Base-by-base conservation (phyloP, 2,888 invertebrate species). In the Stomorhina lunata region DNA sequence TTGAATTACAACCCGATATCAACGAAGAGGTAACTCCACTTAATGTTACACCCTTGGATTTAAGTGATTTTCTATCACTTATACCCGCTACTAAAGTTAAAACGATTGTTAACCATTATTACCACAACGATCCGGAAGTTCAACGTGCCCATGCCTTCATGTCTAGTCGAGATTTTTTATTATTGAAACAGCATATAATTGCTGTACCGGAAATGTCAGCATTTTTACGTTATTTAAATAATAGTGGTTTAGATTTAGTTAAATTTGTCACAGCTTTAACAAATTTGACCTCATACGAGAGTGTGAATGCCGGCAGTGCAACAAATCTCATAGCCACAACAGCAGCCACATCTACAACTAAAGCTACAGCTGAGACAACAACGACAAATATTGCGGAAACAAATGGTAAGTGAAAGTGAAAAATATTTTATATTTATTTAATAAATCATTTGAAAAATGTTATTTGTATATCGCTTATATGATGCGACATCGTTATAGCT, bases 241-340 rank as follows among this genome's bases (percentile, higher is more conserved):
- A 85, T 78, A 88, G 87, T 59, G 91, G 91, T 9, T 80, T 91
- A 72, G 89, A 91, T 87, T 86, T 91, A 34, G 65, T 90, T 1
- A 80, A 86, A 43, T 85, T 90, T 73, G 73, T 86, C 3, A 84
- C 87, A 57, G 85, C 86, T 0, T 59, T 90, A 61, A 84, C 86
- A 20, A 86, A 87, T 83, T 78, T 87, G 48, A 86, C 88, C 17
- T 86, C 78, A 29, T 50, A 80, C 48, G 66, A 66, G 2, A 29
- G 15, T 25, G 40, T 50, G 10, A 37, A 63, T 29, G 76, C 63
- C 17, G 9, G 2, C 29, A 34, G 7, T 61, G 22, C n/a, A 66
- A 12, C 45, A 27, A 57, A 20, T 53, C n/a, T 27, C 59, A 75
- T 15, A 12, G 37, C 59, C 22, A 43, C 2, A 59, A 25, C 15